Evolutionary conservation across 2,888 invertebrate genomes (phyloP).

Genomic region (Temnothorax rugatulus): DNA sequence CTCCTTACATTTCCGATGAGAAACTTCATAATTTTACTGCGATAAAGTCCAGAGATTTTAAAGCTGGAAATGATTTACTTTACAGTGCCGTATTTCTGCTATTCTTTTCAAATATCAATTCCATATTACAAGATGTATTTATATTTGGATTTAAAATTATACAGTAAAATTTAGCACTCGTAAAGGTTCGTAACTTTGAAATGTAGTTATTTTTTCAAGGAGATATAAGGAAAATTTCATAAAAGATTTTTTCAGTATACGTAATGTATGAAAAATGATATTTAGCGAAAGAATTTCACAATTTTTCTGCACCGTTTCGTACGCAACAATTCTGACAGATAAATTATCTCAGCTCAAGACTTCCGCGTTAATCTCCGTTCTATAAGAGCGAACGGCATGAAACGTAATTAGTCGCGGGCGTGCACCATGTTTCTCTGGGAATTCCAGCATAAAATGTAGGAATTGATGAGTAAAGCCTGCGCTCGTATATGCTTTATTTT

Average conservation of each 20-base stretch:
- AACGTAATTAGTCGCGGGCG: conserved; percentile 28
- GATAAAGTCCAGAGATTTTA: background rate
- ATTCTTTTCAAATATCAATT: background rate
- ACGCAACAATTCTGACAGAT: conserved; percentile 3
- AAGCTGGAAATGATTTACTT: background rate
- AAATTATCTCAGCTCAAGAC: conserved; percentile 26
- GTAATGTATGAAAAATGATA: background rate
- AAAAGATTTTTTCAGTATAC: background rate
- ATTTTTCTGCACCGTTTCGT: background rate
- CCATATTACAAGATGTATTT: background rate
- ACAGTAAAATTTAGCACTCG: background rate
- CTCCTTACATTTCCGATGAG: background rate
- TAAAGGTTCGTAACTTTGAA: background rate
- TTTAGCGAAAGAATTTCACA: background rate
- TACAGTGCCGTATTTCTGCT: background rate
- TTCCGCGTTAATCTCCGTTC: conserved; percentile 32
- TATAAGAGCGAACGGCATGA: conserved; percentile 7
- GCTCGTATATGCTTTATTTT: conserved; percentile 41
- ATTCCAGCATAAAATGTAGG: conserved; percentile 33
- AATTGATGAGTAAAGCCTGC: conserved; percentile 44
- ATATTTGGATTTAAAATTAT: background rate
- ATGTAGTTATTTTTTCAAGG: background rate
- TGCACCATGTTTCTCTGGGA: background rate
- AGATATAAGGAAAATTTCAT: background rate
- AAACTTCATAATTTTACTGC: background rate